A percentile compares a stretch with the other conserved stretches of the same genome.
phyloP scores from a whole-genome alignment of 1,140 invertebrate genomes.

The Lordiphosa stackelbergi region DNA sequence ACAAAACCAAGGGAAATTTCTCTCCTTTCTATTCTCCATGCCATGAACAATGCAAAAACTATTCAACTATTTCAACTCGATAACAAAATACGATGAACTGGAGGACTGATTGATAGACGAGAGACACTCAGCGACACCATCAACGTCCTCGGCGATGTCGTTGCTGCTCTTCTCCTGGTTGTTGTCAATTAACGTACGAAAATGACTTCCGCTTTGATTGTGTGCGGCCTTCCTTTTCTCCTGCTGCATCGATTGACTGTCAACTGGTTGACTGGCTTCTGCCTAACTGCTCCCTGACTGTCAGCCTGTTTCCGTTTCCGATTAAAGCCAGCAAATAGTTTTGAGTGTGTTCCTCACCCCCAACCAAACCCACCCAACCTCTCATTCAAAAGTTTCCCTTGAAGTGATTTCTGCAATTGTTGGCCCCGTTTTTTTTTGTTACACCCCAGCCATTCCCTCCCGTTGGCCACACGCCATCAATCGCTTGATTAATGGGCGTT shows the following conservation, averaged over 20 bases:
- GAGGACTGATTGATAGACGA: slow-evolving; percentile 65
- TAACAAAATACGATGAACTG: slow-evolving; percentile 54
- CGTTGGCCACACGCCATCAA: slow-evolving; percentile 13
- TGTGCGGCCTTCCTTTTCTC: slow-evolving; percentile 31
- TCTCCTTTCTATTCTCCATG: not conserved
- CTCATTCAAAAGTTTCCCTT: slow-evolving; percentile 37
- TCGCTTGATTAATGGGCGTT: slow-evolving; percentile 61
- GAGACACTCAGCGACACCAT: slow-evolving; percentile 64
- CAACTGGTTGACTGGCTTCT: slow-evolving; percentile 8
- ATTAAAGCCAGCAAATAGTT: slow-evolving; percentile 73
- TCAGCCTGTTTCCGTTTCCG: slow-evolving; percentile 72
- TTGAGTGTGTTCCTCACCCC: slow-evolving; percentile 34
- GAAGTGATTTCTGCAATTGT: slow-evolving; percentile 61
- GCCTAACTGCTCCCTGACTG: slow-evolving; percentile 55
- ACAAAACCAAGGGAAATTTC: slow-evolving; percentile 29
- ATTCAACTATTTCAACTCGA: slow-evolving; percentile 57
- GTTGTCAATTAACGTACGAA: slow-evolving; percentile 76
- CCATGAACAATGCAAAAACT: slow-evolving; percentile 64
- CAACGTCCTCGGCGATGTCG: slow-evolving; percentile 32
- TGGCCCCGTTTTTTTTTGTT: slow-evolving; percentile 32
- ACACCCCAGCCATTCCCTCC: slow-evolving; percentile 2
- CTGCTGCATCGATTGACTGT: slow-evolving; percentile 10
- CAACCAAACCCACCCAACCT: not conserved
- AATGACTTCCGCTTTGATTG: slow-evolving; percentile 75
- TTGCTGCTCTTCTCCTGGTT: slow-evolving; percentile 15